Evolutionary conservation across 1,140 invertebrate genomes (phyloP), one percentile per base, ranked within the genome.

Genomic region (Euwallacea similis): DNA sequence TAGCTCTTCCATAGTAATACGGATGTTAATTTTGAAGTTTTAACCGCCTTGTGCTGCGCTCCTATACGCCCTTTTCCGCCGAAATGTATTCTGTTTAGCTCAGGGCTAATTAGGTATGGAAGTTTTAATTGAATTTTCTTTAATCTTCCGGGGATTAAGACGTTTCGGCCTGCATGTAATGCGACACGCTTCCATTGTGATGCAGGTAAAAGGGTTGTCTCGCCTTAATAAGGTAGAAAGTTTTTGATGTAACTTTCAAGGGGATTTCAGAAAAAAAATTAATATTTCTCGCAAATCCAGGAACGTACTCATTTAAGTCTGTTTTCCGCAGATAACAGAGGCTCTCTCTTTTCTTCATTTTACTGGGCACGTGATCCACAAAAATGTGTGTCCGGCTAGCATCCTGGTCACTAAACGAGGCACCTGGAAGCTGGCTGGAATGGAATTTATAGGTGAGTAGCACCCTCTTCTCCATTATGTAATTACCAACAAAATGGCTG

Each of bases 371-470:
- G 86, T 93, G 72, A 86, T 98, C 54, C 97, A 99, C 81, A 88
- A 94, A 74, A 98, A 98, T 82, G 88, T 98, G 13, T 97, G 93
- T 82, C 96, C 97, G 6, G 90, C 90, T 71, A 95, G 93, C 73
- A 92, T 99, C 72, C 87, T 99, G 56, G 91, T 98, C 60, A 98
- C 94, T n/a, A 95, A 93, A 78, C 89, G 90, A 56, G 96, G 96
- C 44, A 96, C 93, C 7, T 99, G 97, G 97, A 99, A 98, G 82
- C 86, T 99, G 21, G 92, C 91, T 10, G 96, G 97, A 3, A 87
- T 99, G 53, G 97, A 98, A 79, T 99, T 98, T 84, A 89, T 90
- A 75, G 93, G 93, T 94, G 82, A 86, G 85, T 85, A 4, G 64
- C 21, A 33, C 21, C 1, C 21, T 33, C 21, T 33, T 33, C 21